Conservation (phyloP, 2,888 invertebrate species). For the Drosophila neotestacea region DNA sequence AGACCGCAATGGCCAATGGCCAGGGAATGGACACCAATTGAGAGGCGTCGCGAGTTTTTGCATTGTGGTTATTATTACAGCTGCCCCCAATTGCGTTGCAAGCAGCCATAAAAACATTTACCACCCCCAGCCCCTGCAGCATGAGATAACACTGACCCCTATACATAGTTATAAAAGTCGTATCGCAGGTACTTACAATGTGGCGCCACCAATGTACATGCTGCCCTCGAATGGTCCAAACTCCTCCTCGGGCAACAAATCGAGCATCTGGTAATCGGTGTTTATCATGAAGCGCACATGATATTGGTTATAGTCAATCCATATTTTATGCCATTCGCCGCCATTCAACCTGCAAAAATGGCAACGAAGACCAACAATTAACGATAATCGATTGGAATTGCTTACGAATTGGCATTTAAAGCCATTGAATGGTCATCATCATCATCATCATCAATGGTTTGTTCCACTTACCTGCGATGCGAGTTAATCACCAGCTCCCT, state of each 20-base stretch:
- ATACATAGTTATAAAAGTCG: constrained; percentile 14
- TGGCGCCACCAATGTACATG: constrained; percentile 97
- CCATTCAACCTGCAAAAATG: constrained; percentile 90
- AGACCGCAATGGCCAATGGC: constrained; percentile 60
- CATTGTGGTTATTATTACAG: constrained; percentile 64
- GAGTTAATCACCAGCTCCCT: constrained; percentile 94
- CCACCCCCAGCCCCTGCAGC: neutral
- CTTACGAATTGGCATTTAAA: constrained; percentile 15
- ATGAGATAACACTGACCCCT: constrained; percentile 5
- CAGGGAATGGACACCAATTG: constrained; percentile 35
- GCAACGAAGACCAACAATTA: constrained; percentile 66
- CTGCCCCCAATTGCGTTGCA: constrained; percentile 51
- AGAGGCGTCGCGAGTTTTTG: constrained; percentile 27
- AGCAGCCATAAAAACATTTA: constrained; percentile 59
- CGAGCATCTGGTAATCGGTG: constrained; percentile 94
- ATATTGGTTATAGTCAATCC: constrained; percentile 97
- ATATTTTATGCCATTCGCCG: constrained; percentile 98
- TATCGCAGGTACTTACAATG: constrained; percentile 89
- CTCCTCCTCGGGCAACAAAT: constrained; percentile 93
- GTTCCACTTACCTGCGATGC: constrained; percentile 86
- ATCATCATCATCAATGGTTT: neutral
- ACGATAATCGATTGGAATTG: constrained; percentile 16
- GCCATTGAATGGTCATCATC: constrained; percentile 1
- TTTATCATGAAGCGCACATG: constrained; percentile 97
- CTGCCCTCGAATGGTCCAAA: constrained; percentile 97